phyloP scores from a whole-genome alignment of 2,797 vertebrate species.

The Esox masquinongy region DNA sequence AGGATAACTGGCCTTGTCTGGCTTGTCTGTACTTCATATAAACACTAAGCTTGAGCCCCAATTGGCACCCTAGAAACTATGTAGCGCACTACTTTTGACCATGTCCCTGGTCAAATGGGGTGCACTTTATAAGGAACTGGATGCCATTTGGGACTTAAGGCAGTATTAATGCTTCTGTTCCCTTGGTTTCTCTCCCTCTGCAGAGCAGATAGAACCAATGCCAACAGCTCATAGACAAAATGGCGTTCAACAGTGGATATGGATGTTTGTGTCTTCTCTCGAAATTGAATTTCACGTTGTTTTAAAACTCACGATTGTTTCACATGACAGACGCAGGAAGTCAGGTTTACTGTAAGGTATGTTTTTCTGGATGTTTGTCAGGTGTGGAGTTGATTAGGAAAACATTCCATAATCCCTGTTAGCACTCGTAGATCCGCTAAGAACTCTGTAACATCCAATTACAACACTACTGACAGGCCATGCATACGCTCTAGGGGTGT shows the following conservation, averaged over 20 bases:
- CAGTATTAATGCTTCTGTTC: constrained; percentile 43
- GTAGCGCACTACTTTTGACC: no score
- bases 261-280: constrained; percentile 40
- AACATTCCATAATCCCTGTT: constrained; percentile 42
- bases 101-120: neutral
- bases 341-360: constrained; percentile 29
- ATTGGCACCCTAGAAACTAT: neutral
- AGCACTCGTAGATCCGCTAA: constrained; percentile 36
- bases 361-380: constrained; percentile 40
- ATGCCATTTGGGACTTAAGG: neutral
- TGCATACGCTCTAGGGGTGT: neutral
- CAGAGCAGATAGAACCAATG: constrained; percentile 60
- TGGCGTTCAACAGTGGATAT: constrained; percentile 21
- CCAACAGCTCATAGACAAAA: constrained; percentile 65
- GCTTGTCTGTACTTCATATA: constrained; percentile 48
- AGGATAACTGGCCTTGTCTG: constrained; percentile 41
- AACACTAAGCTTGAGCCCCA: constrained; percentile 26
- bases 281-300: constrained; percentile 25
- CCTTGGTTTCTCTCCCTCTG: constrained; percentile 29
- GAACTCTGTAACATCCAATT: constrained; percentile 50
- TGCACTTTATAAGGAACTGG: neutral
- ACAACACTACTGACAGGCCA: constrained; percentile 26
- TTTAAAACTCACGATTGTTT: constrained; percentile 40
- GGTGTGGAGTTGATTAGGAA: constrained; percentile 45
- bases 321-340: constrained; percentile 33